phyloP scores from a whole-genome alignment of 2,113 vertebrate genomes.

The Istiophorus platypterus region DNA sequence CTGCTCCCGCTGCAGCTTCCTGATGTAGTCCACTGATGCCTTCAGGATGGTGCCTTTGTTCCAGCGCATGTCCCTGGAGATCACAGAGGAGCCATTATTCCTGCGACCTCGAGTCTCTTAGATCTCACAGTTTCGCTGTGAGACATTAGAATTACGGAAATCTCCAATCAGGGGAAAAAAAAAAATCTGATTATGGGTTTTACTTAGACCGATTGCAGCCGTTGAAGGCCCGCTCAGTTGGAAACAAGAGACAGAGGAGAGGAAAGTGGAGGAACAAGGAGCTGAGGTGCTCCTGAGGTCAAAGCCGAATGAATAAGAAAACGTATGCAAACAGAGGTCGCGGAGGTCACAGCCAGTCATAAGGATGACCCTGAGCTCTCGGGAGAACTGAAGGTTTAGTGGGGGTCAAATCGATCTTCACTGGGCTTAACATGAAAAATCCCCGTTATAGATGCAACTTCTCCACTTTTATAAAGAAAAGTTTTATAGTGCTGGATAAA shows the following conservation, averaged over 20 bases:
- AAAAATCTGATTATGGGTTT: background rate
- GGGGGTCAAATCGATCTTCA: background rate
- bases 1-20: slow-evolving; percentile 95
- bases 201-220: background rate
- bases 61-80: slow-evolving; percentile 96
- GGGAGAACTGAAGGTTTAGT: background rate
- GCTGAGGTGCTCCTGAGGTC: background rate
- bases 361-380: slow-evolving; percentile 26
- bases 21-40: slow-evolving; percentile 97
- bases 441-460: background rate
- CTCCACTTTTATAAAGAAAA: too few species aligned
- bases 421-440: background rate
- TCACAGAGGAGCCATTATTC: slow-evolving; percentile 36
- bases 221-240: background rate
- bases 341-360: slow-evolving; percentile 26
- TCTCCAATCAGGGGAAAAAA: background rate
- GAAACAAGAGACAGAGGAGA: slow-evolving; percentile 12
- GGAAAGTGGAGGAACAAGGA: slow-evolving; percentile 11
- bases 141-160: background rate
- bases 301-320: background rate
- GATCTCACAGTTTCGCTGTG: background rate
- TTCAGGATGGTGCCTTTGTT: slow-evolving; percentile 99
- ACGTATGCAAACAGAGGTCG: background rate
- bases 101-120: background rate
- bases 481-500: background rate